phyloP scores from a whole-genome alignment of 2,888 invertebrate genomes.

The Buathra laborator region DNA sequence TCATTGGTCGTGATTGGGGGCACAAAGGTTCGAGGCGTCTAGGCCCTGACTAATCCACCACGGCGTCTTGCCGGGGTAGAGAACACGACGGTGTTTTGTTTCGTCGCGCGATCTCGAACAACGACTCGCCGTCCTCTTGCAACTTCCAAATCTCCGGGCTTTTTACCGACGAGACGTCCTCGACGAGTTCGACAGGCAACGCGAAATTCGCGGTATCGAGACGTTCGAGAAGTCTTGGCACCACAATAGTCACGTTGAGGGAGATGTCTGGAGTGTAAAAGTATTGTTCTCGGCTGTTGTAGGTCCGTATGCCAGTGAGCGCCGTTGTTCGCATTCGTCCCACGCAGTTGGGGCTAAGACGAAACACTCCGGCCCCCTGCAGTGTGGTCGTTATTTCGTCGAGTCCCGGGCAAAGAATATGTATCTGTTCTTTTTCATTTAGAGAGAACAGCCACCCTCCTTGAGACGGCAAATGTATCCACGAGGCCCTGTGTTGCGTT shows the following conservation, averaged over 20 bases:
- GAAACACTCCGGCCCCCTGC: background rate
- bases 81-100: background rate
- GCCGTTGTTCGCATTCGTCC: background rate
- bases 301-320: background rate
- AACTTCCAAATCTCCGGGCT: background rate
- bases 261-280: background rate
- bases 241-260: background rate
- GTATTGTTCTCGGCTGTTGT: slow-evolving; percentile 1
- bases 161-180: background rate
- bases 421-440: no score
- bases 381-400: no score
- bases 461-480: no score
- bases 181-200: background rate
- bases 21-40: background rate
- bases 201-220: background rate
- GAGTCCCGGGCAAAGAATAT: no score
- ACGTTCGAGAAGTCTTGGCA: background rate
- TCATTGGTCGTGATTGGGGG: background rate
- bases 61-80: background rate
- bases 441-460: no score
- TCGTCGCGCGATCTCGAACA: background rate
- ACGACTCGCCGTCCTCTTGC: background rate
- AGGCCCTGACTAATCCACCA: background rate
- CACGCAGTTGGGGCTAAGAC: background rate
- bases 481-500: no score